These are phyloP conservation scores for Gymnodraco acuticeps DNA, from an alignment of 2,797 vertebrate species.

Conservation along the genomic window DNA sequence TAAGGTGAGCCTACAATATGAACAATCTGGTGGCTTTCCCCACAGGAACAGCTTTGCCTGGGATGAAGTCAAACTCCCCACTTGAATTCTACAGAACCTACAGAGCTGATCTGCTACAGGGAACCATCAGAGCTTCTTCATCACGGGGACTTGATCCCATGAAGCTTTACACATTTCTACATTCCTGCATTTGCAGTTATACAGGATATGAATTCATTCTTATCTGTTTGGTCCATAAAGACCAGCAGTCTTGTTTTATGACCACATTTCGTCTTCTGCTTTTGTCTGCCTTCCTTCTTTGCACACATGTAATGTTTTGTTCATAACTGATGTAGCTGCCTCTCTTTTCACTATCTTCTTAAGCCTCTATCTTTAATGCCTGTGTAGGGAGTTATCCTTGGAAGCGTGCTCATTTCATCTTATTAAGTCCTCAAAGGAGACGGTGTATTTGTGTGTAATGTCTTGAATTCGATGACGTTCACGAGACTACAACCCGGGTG, in stretches of 20 bases:
- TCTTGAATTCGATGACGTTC: slow-evolving; percentile 26
- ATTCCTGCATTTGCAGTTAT: not conserved
- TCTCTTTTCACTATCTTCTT: not conserved
- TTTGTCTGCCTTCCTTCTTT: not conserved
- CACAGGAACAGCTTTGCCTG: no score
- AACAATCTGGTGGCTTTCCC: no score
- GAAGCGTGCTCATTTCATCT: slow-evolving; percentile 58
- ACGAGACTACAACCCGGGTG: slow-evolving; percentile 4
- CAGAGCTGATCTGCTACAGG: not conserved
- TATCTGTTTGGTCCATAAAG: not conserved
- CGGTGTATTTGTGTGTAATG: slow-evolving; percentile 39
- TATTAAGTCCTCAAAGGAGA: slow-evolving; percentile 36
- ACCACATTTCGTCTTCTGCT: not conserved
- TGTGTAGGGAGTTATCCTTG: slow-evolving; percentile 36
- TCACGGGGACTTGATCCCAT: not conserved
- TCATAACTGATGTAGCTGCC: not conserved
- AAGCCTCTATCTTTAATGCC: slow-evolving; percentile 20
- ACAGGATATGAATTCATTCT: not conserved
- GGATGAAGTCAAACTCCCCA: no score
- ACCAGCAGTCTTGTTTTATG: not conserved
- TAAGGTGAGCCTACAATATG: no score
- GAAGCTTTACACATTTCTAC: not conserved
- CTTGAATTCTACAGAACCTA: not conserved
- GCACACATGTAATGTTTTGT: not conserved
- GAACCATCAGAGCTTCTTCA: slow-evolving; percentile 5